Conservation (phyloP, 1,140 invertebrate species). For the Heliconius himera region DNA sequence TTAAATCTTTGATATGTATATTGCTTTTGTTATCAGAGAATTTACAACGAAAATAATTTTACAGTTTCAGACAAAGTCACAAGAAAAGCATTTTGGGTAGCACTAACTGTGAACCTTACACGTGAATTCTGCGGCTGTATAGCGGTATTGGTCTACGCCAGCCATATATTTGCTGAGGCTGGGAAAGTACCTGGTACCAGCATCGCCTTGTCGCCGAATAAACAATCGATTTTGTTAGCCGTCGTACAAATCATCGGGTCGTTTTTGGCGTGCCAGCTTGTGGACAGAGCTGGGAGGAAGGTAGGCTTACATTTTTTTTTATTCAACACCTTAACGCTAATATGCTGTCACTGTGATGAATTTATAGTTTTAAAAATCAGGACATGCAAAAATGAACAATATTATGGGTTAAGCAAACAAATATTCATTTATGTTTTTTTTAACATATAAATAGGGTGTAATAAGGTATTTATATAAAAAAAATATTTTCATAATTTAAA, state of each 20-base stretch:
- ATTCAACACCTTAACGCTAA: too few species aligned
- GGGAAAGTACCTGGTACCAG: conserved; percentile 58
- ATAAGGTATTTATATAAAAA: too few species aligned
- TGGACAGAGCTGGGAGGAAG: conserved; percentile 71
- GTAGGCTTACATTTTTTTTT: conserved; percentile 36
- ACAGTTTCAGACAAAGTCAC: not conserved
- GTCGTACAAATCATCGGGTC: conserved; percentile 70
- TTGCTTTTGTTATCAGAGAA: not conserved
- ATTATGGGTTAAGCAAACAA: too few species aligned
- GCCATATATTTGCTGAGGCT: conserved; percentile 71
- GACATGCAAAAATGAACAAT: too few species aligned
- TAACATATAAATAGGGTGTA: too few species aligned
- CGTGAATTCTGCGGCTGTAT: conserved; percentile 77
- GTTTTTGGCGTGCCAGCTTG: conserved; percentile 72
- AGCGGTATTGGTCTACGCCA: conserved; percentile 70
- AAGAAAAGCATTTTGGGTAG: conserved; percentile 1
- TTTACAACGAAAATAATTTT: not conserved
- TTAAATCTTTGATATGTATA: too few species aligned
- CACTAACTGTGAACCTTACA: conserved; percentile 36
- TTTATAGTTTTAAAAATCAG: too few species aligned
- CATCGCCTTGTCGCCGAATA: conserved; percentile 67
- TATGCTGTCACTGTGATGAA: too few species aligned
- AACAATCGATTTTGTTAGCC: conserved; percentile 70
- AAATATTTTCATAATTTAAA: too few species aligned
- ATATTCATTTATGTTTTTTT: too few species aligned